Conservation (phyloP, 2,797 vertebrate genomes). For the Anolis apletophallus region DNA sequence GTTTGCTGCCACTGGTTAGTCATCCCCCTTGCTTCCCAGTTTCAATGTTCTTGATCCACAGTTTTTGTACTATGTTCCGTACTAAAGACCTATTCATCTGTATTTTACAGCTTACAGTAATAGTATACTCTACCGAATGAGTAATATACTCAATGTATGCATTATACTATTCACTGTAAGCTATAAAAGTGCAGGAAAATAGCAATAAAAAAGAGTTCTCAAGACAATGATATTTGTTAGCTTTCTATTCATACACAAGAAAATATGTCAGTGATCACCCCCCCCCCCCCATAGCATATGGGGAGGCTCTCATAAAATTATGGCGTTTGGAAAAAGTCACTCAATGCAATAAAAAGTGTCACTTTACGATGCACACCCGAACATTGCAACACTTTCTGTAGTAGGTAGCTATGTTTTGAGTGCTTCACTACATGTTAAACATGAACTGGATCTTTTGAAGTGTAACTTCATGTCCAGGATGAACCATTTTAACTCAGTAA, state of each 20-base stretch:
- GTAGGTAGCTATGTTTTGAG: slow-evolving; percentile 43
- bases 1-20: not conserved
- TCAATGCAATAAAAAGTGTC: slow-evolving; percentile 8
- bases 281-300: not conserved
- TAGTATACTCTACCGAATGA: not conserved
- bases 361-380: not conserved
- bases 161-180: not conserved
- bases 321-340: not conserved
- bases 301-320: not conserved
- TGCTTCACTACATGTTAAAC: slow-evolving; percentile 56
- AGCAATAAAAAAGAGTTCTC: not conserved
- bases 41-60: not conserved
- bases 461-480: slow-evolving; percentile 54
- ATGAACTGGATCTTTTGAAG: slow-evolving; percentile 61
- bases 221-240: not conserved
- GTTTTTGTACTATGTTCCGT: not conserved
- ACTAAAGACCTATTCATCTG: not conserved
- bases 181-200: slow-evolving; percentile 14
- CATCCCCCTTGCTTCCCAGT: too few relatives aligned
- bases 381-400: slow-evolving; percentile 54
- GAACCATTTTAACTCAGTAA: slow-evolving; percentile 35
- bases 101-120: not conserved
- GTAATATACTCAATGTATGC: not conserved
- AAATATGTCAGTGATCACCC: not conserved
- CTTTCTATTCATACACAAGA: not conserved